A percentile compares a stretch with the other conserved stretches of the same genome.
Conservation (phyloP, 2,888 invertebrate species). For the Endotricha flammealis region DNA sequence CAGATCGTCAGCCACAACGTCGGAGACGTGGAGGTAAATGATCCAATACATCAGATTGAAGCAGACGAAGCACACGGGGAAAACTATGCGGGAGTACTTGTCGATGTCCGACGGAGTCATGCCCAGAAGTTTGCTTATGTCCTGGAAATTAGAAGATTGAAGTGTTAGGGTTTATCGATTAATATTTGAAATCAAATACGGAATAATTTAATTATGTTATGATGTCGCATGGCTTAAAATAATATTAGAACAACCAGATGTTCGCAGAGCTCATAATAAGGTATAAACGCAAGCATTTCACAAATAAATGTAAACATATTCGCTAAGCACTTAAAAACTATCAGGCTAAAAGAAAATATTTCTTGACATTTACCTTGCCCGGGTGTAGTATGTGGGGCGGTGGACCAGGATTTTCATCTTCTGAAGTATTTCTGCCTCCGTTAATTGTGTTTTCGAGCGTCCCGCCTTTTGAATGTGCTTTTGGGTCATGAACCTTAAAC, state of each 20-base stretch:
- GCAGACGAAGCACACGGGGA: conserved; percentile 98
- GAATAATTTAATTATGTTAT: background rate
- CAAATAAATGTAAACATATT: background rate
- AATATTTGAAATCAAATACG: background rate
- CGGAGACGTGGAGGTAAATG: conserved; percentile 96
- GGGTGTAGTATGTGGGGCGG: conserved; percentile 90
- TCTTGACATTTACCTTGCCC: conserved; percentile 83
- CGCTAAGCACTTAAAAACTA: conserved; percentile 5
- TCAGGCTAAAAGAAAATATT: too few relatives aligned
- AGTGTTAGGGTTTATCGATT: too few relatives aligned
- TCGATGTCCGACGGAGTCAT: conserved; percentile 99
- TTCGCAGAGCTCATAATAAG: too few relatives aligned
- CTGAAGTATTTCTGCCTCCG: conserved; percentile 83
- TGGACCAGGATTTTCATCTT: conserved; percentile 81
- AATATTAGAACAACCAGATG: conserved; percentile 9
- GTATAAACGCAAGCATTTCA: background rate
- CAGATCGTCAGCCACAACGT: conserved; percentile 96
- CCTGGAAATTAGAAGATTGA: conserved; percentile 58
- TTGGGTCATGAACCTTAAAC: conserved; percentile 96
- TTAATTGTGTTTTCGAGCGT: conserved; percentile 95
- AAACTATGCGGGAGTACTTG: conserved; percentile 98
- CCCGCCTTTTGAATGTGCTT: conserved; percentile 95
- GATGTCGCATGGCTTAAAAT: conserved; percentile 18
- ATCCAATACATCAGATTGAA: conserved; percentile 99
- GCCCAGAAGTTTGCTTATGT: conserved; percentile 93